These are phyloP conservation scores for Pristionchus arcanus DNA, from an alignment of 2,888 invertebrate genomes.

Conservation along the genomic window DNA sequence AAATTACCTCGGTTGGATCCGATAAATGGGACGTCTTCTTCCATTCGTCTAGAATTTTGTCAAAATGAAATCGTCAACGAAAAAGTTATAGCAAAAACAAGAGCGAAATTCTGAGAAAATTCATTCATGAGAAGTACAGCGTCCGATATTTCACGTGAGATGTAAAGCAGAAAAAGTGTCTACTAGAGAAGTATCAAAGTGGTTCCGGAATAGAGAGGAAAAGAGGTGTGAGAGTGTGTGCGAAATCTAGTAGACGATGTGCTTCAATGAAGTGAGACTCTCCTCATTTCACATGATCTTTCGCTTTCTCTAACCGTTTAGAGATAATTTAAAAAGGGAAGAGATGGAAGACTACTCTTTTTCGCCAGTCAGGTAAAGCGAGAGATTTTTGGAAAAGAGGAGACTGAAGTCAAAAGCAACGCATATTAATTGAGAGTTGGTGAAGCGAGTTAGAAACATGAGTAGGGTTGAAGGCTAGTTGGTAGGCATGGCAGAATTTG, in stretches of 20 bases:
- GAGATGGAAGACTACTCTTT: background rate
- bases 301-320: background rate
- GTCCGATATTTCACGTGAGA: background rate
- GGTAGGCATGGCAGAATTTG: background rate
- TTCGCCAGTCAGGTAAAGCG: background rate
- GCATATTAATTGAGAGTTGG: slow-evolving; percentile 22
- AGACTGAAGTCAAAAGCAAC: background rate
- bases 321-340: background rate
- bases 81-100: background rate
- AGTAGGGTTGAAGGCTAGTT: background rate
- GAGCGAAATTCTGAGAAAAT: background rate
- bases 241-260: slow-evolving; percentile 37
- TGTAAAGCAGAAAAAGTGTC: background rate
- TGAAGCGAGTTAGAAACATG: background rate
- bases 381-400: background rate
- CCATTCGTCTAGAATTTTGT: background rate
- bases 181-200: slow-evolving; percentile 8
- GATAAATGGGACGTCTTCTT: background rate
- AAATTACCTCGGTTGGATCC: background rate
- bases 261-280: background rate
- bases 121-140: background rate
- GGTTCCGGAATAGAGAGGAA: slow-evolving; percentile 25
- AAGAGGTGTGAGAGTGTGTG: slow-evolving; percentile 33
- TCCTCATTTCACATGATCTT: background rate
- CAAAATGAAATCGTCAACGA: background rate